Base-by-base conservation (phyloP, 2,888 invertebrate genomes). In the Campoplex nolae region DNA sequence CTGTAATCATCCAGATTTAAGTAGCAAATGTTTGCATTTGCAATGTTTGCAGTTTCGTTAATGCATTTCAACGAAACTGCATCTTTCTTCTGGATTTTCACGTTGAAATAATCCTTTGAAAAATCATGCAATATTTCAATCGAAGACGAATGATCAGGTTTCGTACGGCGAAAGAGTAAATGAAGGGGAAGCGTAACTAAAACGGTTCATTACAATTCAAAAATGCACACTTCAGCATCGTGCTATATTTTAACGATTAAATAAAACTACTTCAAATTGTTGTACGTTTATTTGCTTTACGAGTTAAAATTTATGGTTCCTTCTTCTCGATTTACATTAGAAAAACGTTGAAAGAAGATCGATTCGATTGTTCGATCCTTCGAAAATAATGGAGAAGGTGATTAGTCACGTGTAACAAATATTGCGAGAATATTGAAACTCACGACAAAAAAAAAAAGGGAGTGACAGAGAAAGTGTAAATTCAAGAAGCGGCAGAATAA, bases 401-500 rank as follows among this genome's bases (percentile, higher is more conserved):
- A 71, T 71, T 71, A 58, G 58, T 75, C 54, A 56, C 7, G 23
- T 42, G 6, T 23, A 75, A 71, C 58, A 75, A 58, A 75, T 75
- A 75, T 58, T 23, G 58, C 23, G 42, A 42, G 9, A 54, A 58
- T 42, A 75, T 75, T 16, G 74, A 38, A 38, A 42, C 38, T 42
- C 3, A 1, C 32, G 23, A 62, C 16, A 58, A 28, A 62, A 32
- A 62, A 62, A 62, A 62, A 62, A 62, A n/a, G 62, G 32, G 73
- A 38, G 35, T 42, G 28, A 58, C 45, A 28, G 48, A 48, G 70
- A 16, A 45, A 70, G 70, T 28, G 56, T 54, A 56, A 93, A 91
- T 90, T 90, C 90, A 90, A 90, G 86, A 38, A 32, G 90, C 89
- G 90, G 89, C 89, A 90, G 92, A 92, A 93, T 93, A 93, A 93